Conservation (phyloP, 1,140 invertebrate species). For the Brachionus rotundiformis region DNA sequence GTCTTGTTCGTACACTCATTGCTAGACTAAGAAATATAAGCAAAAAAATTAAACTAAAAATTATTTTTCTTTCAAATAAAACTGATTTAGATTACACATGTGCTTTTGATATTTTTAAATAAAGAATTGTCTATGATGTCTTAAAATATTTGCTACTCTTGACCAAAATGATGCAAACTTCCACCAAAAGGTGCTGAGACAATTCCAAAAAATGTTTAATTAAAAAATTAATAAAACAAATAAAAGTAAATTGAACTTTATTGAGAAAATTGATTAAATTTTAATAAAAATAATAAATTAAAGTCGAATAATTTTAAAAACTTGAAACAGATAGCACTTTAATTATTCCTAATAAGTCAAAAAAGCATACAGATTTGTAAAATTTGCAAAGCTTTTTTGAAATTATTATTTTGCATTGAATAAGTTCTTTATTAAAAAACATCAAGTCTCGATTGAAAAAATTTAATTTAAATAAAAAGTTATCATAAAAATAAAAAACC, state of each 20-base stretch:
- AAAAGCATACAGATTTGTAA: neutral
- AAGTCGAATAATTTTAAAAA: neutral
- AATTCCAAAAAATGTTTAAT: neutral
- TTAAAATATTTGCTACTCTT: constrained; percentile 39
- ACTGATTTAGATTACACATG: too few species aligned
- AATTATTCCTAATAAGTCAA: too few species aligned
- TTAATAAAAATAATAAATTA: neutral
- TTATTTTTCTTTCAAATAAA: too few species aligned
- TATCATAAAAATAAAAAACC: neutral
- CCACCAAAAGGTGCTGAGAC: constrained; percentile 41
- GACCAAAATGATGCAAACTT: constrained; percentile 40
- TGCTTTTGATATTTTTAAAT: neutral
- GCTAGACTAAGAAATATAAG: too few species aligned
- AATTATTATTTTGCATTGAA: neutral
- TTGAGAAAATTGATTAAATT: too few species aligned
- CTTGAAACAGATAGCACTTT: neutral
- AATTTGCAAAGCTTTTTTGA: neutral
- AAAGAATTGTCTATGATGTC: constrained; percentile 11
- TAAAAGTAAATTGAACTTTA: neutral
- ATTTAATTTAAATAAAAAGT: neutral
- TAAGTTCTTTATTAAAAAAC: neutral
- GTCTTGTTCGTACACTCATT: too few species aligned
- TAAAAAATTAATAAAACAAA: neutral
- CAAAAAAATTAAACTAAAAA: too few species aligned
- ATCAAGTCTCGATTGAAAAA: neutral